A percentile compares a stretch with the other conserved stretches of the same genome.
Evolutionary conservation across 2,113 vertebrate genomes (phyloP).

Genomic region (human (Homo sapiens)): DNA sequence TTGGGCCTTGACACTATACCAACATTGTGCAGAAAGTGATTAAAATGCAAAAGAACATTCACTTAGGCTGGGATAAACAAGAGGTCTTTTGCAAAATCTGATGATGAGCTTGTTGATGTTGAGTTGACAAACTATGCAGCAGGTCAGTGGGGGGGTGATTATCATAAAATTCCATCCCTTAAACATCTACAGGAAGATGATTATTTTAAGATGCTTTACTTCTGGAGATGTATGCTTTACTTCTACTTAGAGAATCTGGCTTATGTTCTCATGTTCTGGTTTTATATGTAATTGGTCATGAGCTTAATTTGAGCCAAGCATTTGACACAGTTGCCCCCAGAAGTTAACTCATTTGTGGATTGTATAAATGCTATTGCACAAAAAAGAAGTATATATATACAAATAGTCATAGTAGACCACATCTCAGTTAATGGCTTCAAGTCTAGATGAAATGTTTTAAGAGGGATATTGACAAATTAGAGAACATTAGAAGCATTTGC

Average conservation of each 20-base stretch:
- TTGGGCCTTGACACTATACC: not conserved
- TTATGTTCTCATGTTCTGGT: not conserved
- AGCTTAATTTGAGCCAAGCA: not conserved
- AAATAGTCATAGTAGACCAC: not conserved
- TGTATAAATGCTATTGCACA: not conserved
- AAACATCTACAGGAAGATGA: not conserved
- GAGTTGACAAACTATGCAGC: not conserved
- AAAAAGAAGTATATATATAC: not conserved
- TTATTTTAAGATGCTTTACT: not conserved
- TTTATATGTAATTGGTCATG: constrained; percentile 6
- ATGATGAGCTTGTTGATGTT: not conserved
- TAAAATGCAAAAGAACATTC: constrained; percentile 5
- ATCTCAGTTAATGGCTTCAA: not conserved
- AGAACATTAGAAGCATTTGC: not conserved
- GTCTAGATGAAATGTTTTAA: not conserved
- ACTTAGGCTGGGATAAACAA: not conserved
- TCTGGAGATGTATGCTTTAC: not conserved
- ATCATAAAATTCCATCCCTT: not conserved
- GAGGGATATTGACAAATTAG: not conserved
- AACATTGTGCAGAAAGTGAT: not conserved
- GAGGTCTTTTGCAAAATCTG: constrained; percentile 24
- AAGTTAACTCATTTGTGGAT: not conserved
- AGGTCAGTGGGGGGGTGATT: not conserved
- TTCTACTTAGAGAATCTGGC: constrained; percentile 11
- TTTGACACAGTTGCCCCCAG: not conserved